Percentiles rank a stretch among this genome's conserved stretches.
Conservation (phyloP, 2,888 invertebrate genomes). For the Nomada ruficornis region DNA sequence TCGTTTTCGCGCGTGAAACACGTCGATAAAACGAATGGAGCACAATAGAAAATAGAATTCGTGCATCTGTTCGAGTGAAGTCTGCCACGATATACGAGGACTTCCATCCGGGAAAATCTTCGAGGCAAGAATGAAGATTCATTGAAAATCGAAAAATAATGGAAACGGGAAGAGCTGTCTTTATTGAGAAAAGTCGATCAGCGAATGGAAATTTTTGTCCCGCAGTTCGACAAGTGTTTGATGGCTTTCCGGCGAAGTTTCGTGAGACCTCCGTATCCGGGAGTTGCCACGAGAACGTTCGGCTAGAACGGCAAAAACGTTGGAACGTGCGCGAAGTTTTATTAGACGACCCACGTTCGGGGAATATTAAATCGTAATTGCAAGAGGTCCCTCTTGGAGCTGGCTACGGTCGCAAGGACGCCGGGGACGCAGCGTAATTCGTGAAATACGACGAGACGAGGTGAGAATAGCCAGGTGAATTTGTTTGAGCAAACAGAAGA, state of each 20-base stretch:
- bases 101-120: no score
- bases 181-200: background rate
- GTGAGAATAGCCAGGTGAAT: background rate
- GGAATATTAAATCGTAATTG: conserved; percentile 39
- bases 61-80: background rate
- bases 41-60: no score
- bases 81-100: background rate
- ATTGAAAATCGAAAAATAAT: no score
- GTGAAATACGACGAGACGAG: background rate
- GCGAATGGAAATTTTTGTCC: conserved; percentile 11
- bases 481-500: background rate
- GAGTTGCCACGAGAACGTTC: conserved; percentile 20
- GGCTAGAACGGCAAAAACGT: conserved; percentile 16
- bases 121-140: no score
- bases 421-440: background rate
- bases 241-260: conserved; percentile 8
- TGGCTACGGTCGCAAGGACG: background rate
- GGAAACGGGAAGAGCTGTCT: no score
- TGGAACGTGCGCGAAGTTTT: conserved; percentile 37
- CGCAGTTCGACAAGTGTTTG: conserved; percentile 18
- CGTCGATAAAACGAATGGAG: background rate
- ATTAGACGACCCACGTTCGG: conserved; percentile 17
- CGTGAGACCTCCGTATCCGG: background rate
- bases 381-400: background rate
- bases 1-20: background rate